Conservation (phyloP, 2,113 vertebrate species). For the Fulica atra region DNA sequence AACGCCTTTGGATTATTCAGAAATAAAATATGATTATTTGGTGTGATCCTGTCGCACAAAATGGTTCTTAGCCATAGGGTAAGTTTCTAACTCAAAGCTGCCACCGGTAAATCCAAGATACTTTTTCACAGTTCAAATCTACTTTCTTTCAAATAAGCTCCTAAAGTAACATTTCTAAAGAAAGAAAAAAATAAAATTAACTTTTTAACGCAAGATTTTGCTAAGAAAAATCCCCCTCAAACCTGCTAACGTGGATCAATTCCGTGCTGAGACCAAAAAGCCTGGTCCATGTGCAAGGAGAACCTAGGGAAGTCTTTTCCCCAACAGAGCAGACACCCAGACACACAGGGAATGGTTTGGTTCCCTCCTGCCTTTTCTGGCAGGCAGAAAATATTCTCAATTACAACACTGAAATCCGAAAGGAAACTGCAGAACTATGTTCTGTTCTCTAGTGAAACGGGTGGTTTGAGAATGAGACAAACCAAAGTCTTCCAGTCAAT, state of each 20-base stretch:
- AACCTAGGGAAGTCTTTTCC: neutral
- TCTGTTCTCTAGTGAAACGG: neutral
- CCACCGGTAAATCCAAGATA: neutral
- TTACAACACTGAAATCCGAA: neutral
- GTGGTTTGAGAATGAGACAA: neutral
- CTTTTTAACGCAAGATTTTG: neutral
- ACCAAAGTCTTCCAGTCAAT: neutral
- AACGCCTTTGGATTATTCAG: neutral
- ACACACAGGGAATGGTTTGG: neutral
- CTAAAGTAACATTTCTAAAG: neutral
- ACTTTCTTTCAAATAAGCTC: neutral
- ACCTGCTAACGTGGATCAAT: neutral
- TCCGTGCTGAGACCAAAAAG: neutral
- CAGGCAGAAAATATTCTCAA: neutral
- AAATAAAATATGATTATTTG: neutral
- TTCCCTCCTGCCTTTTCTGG: neutral
- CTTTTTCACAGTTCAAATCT: neutral
- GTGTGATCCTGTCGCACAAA: neutral
- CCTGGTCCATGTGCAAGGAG: neutral
- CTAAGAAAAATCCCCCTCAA: neutral
- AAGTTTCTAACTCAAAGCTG: neutral
- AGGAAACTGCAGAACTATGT: neutral
- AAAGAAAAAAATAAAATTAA: neutral
- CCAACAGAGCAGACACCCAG: neutral
- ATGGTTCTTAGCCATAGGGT: neutral